phyloP scores from a whole-genome alignment of 2,888 invertebrate species.

The Tinea pellionella region DNA sequence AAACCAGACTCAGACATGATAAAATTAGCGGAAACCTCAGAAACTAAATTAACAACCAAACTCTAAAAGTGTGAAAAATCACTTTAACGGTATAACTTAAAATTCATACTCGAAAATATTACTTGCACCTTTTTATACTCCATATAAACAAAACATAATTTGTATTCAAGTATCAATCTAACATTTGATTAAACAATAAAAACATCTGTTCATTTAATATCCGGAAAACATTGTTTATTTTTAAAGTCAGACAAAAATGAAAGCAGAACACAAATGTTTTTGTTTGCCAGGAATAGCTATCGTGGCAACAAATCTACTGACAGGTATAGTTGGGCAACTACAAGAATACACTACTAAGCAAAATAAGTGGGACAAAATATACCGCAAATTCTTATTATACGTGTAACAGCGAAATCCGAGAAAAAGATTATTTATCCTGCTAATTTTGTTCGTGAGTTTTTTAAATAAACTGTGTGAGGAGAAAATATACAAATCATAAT shows the following conservation, averaged over 20 bases:
- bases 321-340: conserved; percentile 30
- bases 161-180: background rate
- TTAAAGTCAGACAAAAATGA: conserved; percentile 48
- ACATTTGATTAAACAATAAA: conserved; percentile 25
- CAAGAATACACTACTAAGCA: conserved; percentile 17
- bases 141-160: too few species aligned
- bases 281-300: conserved; percentile 58
- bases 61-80: too few species aligned
- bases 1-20: too few species aligned
- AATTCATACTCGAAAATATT: too few species aligned
- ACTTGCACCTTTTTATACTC: too few species aligned
- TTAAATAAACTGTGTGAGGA: too few species aligned
- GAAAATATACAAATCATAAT: background rate
- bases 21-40: too few species aligned
- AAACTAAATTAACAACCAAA: too few species aligned
- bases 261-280: conserved; percentile 50
- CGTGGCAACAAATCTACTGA: conserved; percentile 45
- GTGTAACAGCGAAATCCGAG: background rate
- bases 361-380: background rate
- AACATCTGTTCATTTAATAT: conserved; percentile 39
- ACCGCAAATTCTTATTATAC: background rate
- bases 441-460: too few species aligned
- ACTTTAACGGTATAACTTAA: too few species aligned
- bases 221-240: conserved; percentile 48
- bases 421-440: too few species aligned